Conservation (phyloP, 2,888 invertebrate species). For the Ectemnius lituratus region DNA sequence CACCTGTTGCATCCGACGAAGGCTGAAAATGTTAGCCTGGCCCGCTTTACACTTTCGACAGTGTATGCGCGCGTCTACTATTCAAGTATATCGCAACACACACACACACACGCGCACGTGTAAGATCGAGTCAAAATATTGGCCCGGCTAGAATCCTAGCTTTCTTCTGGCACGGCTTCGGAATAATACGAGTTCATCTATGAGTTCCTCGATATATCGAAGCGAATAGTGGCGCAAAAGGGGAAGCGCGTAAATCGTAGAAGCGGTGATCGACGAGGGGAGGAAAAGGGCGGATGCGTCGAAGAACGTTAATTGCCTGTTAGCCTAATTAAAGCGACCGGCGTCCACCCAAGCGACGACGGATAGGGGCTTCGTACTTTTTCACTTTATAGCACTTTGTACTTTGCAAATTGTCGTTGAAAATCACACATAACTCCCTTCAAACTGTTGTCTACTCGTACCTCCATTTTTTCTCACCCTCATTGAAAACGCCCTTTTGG, state of each 20-base stretch:
- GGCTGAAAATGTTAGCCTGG: conserved; percentile 11
- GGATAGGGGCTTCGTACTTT: conserved; percentile 11
- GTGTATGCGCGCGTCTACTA: no score
- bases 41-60: background rate
- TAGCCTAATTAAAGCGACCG: conserved; percentile 42
- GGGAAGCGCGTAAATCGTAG: conserved; percentile 24
- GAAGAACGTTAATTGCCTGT: conserved; percentile 49
- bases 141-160: conserved; percentile 2
- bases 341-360: conserved; percentile 23
- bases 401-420: no score
- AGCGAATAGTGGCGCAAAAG: conserved; percentile 4
- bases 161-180: conserved; percentile 20
- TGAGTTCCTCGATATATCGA: background rate
- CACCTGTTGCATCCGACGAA: conserved; percentile 28
- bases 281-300: conserved; percentile 15
- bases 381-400: background rate
- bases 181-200: background rate
- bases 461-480: no score
- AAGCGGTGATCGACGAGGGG: conserved; percentile 9
- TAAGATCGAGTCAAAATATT: background rate
- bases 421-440: no score
- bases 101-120: no score
- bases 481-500: no score
- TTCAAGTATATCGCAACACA: no score
- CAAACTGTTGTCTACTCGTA: no score